phyloP scores from a whole-genome alignment of 2,888 invertebrate species.

The Agonum fuliginosum region DNA sequence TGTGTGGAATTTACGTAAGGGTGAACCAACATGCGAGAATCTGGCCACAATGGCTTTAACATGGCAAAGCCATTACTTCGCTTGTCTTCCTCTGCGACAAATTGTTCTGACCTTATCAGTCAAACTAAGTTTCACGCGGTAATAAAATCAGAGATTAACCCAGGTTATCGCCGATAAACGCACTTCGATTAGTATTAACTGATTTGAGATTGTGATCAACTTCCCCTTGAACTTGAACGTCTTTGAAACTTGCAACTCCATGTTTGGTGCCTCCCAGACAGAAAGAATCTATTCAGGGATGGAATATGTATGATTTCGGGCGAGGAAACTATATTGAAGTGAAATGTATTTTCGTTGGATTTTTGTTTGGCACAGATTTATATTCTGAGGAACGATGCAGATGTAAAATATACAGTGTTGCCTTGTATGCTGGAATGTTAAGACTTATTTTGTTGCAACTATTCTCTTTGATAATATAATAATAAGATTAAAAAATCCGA shows the following conservation, averaged over 20 bases:
- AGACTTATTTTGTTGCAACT: background rate
- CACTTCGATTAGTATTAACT: conserved; percentile 27
- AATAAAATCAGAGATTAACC: conserved; percentile 48
- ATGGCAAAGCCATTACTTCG: conserved; percentile 56
- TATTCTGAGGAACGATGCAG: conserved; percentile 17
- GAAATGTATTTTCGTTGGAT: background rate
- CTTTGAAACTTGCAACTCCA: conserved; percentile 43
- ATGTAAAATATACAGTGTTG: conserved; percentile 23
- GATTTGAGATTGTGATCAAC: conserved; percentile 13
- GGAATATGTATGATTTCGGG: background rate
- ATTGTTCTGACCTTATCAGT: conserved; percentile 57
- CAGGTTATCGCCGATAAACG: conserved; percentile 34
- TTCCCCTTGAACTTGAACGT: conserved; percentile 39
- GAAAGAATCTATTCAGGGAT: background rate
- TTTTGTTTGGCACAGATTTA: conserved; percentile 28
- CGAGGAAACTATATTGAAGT: conserved; percentile 11
- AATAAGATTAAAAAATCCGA: background rate
- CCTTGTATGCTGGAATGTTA: background rate
- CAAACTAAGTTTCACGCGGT: conserved; percentile 32
- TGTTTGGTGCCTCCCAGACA: background rate
- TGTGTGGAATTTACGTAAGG: conserved; percentile 7
- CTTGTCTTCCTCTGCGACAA: conserved; percentile 55
- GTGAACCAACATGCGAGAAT: background rate
- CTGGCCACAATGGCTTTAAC: conserved; percentile 46
- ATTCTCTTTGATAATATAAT: background rate